Base-by-base conservation (phyloP, 2,888 invertebrate genomes). In the Heliconius cydno region DNA sequence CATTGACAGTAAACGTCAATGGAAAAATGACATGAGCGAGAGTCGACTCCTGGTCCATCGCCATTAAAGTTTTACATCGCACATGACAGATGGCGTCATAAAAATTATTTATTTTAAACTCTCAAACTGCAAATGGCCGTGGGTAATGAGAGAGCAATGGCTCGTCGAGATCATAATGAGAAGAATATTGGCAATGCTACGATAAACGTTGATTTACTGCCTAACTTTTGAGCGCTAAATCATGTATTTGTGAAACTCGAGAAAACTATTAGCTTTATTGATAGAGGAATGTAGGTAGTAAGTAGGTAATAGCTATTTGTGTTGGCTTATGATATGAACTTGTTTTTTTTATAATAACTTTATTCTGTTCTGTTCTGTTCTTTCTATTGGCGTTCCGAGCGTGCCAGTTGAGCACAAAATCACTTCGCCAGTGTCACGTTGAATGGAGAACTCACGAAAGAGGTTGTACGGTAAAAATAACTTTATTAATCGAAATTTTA, bases 201-300 rank as follows among this genome's bases (percentile, higher is more conserved):
- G 90, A 93, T 92, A 90, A 88, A 90, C 87, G 84, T 89, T 94
- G 94, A 95, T 94, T 95, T 95, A 95, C 92, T 90, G 90, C 90
- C 85, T 85, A 91, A 93, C 92, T 93, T 93, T 94, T 91, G 93
- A 94, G 89, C 88, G 91, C 89, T 94, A 94, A 94, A 94, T 95
- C 94, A 94, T 91, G 86, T 91, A 89, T 93, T 90, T 93, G 94
- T 92, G 89, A 91, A 92, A 92, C 90, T 93, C 91, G 91, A 93
- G 92, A 94, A 74, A 94, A 95, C 93, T 94, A 95, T 94, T 94
- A 94, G 92, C 91, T 93, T 94, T 92, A 91, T 92, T 94, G 93
- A 91, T 92, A 90, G 92, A 90, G 88, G 91, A 90, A 90, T 92
- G 91, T 90, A 10, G 90, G 89, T 85, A 83, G 85, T 86, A 85